Conservation (phyloP, 2,113 vertebrate species). For the Glaucidium brasilianum region DNA sequence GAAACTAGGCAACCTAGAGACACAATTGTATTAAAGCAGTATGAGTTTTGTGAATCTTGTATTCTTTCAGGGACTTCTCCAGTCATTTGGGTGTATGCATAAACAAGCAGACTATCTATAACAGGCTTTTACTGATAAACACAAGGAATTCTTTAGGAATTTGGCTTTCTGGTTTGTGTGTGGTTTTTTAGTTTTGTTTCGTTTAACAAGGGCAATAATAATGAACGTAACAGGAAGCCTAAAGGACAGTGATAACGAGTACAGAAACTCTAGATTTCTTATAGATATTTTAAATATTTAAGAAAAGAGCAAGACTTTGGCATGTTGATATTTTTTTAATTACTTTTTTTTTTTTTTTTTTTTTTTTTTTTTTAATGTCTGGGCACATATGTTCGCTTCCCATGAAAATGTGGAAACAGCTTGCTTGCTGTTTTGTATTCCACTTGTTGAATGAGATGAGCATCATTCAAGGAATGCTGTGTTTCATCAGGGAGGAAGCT, state of each 20-base stretch:
- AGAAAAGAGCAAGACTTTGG: not conserved
- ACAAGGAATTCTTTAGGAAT: not conserved
- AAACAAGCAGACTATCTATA: not conserved
- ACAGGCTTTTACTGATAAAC: not conserved
- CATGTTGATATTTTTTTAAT: not conserved
- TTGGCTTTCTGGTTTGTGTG: not conserved
- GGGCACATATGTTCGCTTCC: not conserved
- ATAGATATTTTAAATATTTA: not conserved
- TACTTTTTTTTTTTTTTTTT: not conserved
- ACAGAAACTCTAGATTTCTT: not conserved
- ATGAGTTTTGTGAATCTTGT: not conserved
- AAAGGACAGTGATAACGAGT: not conserved
- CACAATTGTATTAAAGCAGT: not conserved
- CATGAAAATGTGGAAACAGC: not conserved
- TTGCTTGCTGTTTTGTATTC: not conserved
- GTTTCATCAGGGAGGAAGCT: not conserved
- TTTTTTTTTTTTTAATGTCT: not conserved
- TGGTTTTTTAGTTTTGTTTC: not conserved
- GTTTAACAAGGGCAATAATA: not conserved
- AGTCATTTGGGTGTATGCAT: not conserved
- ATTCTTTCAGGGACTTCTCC: not conserved
- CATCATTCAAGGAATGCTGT: accelerated
- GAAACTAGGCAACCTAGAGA: constrained; percentile 41
- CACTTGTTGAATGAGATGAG: not conserved
- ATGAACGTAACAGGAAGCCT: not conserved